Evolutionary conservation across 2,797 vertebrate species (phyloP).

Genomic region (Sebastes oblongus): DNA sequence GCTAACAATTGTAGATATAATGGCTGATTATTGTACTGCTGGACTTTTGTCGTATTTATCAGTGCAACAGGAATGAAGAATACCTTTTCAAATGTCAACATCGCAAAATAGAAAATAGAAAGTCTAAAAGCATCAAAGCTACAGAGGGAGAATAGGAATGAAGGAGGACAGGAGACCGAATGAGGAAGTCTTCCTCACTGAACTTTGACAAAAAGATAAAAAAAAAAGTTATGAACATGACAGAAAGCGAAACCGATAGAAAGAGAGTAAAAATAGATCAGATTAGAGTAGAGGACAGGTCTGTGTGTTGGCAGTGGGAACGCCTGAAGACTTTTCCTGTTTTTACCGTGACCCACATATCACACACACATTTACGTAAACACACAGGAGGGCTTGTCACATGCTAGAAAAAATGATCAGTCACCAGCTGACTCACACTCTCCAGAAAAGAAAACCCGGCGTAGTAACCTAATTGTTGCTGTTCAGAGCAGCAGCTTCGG

Average conservation of each 20-base stretch:
- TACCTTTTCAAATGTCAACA: not conserved
- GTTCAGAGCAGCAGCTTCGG: not conserved
- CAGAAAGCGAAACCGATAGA: not conserved
- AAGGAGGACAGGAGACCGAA: not conserved
- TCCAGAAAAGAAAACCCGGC: not conserved
- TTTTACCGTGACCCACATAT: conserved; percentile 35
- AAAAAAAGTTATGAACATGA: not conserved
- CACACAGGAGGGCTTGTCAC: conserved; percentile 15
- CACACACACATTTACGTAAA: not conserved
- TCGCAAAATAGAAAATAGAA: not conserved
- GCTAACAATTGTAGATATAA: not conserved
- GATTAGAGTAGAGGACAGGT: not conserved
- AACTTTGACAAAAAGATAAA: not conserved
- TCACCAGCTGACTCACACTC: conserved; percentile 21
- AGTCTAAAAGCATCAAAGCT: no score
- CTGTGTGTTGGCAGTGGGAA: not conserved
- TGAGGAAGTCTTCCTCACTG: not conserved
- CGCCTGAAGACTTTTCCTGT: conserved; percentile 26
- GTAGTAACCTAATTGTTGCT: conserved; percentile 1
- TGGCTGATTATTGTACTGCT: not conserved
- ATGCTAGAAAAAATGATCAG: conserved; percentile 11
- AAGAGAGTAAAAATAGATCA: not conserved
- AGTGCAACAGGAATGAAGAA: not conserved
- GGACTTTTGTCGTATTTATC: not conserved
- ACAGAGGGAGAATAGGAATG: not conserved